Base-by-base conservation (phyloP, 1,140 invertebrate species). In the Drosophila burlai region DNA sequence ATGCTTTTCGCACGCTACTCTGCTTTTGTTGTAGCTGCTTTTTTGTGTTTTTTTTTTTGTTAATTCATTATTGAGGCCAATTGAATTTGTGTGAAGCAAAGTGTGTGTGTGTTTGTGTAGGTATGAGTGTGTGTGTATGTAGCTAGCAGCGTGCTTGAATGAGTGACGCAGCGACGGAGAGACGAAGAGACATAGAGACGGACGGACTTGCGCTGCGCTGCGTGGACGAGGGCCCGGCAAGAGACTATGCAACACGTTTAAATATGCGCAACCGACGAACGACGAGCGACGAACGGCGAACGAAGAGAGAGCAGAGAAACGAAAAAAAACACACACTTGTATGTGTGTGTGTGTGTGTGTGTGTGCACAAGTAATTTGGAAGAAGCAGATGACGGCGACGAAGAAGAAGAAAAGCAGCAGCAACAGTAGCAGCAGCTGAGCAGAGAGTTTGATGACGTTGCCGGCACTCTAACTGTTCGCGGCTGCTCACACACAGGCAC, bases 61-160 rank as follows among this genome's bases (percentile, higher is more conserved):
- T 89, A 90, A 89, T 89, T 89, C 84, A 90, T 89, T 89, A 89
- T 89, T 89, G 84, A 89, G 84, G 85, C 84, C 84, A 89, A 89
- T 89, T 89, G 85, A 89, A 89, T 90, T 90, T 89, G 78, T 90
- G 74, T 84, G 73, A 81, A 67, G 52, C 46, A 60, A 38, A 73
- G 26, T 79, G 45, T 58, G 58, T 45, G 6, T 49, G 42, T 45
- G 42, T 45, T 8, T 80, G 45, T 58, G 5, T 60, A n/a, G 36
- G 36, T 38, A 38, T 38, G 36, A 13, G 13, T 45, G 18, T 26
- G 21, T 68, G 59, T 79, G 54, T 86, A 59, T 80, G 61, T 77
- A 65, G 42, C 76, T 87, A 80, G 81, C 81, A 83, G 73, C 80
- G 77, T 89, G 84, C 81, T 89, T 87, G 74, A 84, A 81, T 89